phyloP scores from a whole-genome alignment of 2,888 invertebrate genomes.

The Polyommatus iphigenia region DNA sequence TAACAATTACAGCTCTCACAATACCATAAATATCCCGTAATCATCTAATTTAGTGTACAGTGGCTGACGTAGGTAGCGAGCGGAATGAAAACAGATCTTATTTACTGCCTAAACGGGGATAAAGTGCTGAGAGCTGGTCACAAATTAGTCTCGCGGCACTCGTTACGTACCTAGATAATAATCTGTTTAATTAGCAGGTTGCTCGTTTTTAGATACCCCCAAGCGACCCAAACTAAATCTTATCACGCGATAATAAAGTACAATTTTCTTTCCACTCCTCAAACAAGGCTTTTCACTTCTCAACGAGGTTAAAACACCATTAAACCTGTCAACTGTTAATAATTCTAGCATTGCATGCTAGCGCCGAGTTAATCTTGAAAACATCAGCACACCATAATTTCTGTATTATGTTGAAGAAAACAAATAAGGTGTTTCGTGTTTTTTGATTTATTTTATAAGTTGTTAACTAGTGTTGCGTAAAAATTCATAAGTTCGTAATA shows the following conservation, averaged over 20 bases:
- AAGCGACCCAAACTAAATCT: not conserved
- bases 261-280: not conserved
- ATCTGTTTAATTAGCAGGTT: conserved; percentile 53
- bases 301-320: conserved; percentile 20
- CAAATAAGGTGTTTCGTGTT: not conserved
- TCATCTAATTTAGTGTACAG: not conserved
- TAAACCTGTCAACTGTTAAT: conserved; percentile 37
- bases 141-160: conserved; percentile 45
- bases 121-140: conserved; percentile 28
- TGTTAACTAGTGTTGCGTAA: not conserved
- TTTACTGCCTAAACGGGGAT: conserved; percentile 11
- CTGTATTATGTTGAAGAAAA: not conserved
- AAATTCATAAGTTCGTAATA: not conserved
- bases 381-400: conserved; percentile 3
- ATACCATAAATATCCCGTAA: conserved; percentile 8
- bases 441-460: conserved; percentile 10
- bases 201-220: conserved; percentile 29
- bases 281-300: conserved; percentile 18
- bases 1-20: not conserved
- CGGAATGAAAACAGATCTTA: conserved; percentile 27
- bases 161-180: conserved; percentile 54
- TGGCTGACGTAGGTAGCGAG: conserved; percentile 9
- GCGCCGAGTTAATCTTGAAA: not conserved
- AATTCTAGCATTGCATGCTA: conserved; percentile 49
- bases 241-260: not conserved